phyloP scores from a whole-genome alignment of 2,113 vertebrate genomes.

The Myanophis thanlyinensis region DNA sequence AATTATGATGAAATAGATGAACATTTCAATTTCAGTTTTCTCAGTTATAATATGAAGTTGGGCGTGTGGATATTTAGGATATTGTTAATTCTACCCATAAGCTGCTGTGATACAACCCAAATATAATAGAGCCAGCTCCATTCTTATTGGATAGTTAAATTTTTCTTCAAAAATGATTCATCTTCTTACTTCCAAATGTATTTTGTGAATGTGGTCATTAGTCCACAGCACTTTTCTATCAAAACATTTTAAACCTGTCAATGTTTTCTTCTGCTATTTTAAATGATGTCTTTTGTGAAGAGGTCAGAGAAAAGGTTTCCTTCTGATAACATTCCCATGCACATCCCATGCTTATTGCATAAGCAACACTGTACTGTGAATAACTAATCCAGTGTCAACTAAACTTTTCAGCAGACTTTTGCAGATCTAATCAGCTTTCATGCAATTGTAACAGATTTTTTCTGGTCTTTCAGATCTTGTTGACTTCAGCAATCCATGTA shows the following conservation, averaged over 20 bases:
- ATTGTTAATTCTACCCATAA: not conserved
- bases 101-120: not conserved
- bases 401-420: not conserved
- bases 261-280: not conserved
- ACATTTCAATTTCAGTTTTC: not conserved
- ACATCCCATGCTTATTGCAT: not conserved
- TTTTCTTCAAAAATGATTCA: not conserved
- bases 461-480: not conserved
- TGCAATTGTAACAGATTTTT: not conserved
- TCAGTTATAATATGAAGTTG: not conserved
- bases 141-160: not conserved
- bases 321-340: not conserved
- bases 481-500: not conserved
- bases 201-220: not conserved
- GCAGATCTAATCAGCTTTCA: not conserved
- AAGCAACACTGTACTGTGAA: not conserved
- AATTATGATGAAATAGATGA: not conserved
- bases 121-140: not conserved
- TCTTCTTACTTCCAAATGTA: not conserved
- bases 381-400: not conserved
- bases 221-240: not conserved
- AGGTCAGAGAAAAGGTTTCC: not conserved
- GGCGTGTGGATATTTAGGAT: not conserved
- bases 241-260: not conserved
- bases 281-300: not conserved